Conservation (phyloP, 2,888 invertebrate genomes). For the Operophtera brumata region DNA sequence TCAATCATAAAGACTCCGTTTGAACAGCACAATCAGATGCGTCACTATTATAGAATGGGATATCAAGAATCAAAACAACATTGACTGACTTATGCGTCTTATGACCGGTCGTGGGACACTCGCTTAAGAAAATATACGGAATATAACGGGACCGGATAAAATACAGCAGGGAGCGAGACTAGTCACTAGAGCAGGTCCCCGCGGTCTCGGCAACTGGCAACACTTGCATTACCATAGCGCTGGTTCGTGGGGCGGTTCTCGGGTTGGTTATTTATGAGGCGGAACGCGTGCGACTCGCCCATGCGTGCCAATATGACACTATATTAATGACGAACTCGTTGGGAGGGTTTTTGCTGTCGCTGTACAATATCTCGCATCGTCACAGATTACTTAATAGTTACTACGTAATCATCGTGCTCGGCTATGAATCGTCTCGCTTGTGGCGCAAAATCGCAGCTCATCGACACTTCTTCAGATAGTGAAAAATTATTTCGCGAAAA, state of each 20-base stretch:
- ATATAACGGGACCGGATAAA: conserved; percentile 45
- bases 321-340: conserved; percentile 63
- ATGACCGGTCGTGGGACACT: conserved; percentile 28
- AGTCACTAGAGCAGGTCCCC: conserved; percentile 33
- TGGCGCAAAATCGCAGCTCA: too few relatives aligned
- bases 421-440: conserved; percentile 43
- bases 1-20: conserved; percentile 16
- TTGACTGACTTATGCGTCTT: conserved; percentile 18
- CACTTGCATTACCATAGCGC: conserved; percentile 52
- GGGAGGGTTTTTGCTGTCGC: conserved; percentile 55
- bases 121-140: conserved; percentile 45
- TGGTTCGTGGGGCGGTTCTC: conserved; percentile 53
- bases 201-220: conserved; percentile 31
- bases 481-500: too few relatives aligned
- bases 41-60: conserved; percentile 11
- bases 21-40: conserved; percentile 13
- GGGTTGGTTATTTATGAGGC: conserved; percentile 65
- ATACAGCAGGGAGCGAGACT: conserved; percentile 34
- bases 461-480: too few relatives aligned
- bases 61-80: conserved; percentile 16
- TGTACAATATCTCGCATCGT: conserved; percentile 45
- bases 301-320: conserved; percentile 64
- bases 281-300: conserved; percentile 59
- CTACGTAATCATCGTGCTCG: too few relatives aligned
- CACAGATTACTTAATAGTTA: too few relatives aligned